phyloP scores from a whole-genome alignment of 2,888 invertebrate species.

The Diadromus collaris region DNA sequence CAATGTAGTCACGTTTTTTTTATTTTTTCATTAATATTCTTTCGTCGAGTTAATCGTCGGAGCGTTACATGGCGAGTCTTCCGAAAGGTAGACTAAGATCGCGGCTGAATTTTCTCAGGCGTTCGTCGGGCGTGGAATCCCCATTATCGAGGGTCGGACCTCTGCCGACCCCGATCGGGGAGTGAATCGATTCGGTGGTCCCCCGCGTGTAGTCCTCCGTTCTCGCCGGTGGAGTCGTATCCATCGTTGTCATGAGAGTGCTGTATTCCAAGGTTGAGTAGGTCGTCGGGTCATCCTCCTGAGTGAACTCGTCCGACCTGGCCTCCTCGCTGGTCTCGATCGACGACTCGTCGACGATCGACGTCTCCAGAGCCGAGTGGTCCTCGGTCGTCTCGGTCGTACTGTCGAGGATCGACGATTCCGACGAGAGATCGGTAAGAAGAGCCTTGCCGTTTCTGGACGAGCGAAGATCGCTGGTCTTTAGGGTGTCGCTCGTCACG shows the following conservation, averaged over 20 bases:
- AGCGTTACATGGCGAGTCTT: conserved; percentile 65
- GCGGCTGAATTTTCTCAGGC: conserved; percentile 16
- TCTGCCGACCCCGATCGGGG: conserved; percentile 69
- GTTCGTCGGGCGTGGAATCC: conserved; percentile 55
- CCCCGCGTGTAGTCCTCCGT: conserved; percentile 82
- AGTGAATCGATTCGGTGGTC: conserved; percentile 73
- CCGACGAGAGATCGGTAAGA: conserved; percentile 12
- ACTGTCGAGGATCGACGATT: conserved; percentile 9
- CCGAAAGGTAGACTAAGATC: conserved; percentile 34
- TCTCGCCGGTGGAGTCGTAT: conserved; percentile 83
- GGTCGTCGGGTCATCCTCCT: conserved; percentile 78
- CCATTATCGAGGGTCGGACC: conserved; percentile 63
- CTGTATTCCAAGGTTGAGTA: conserved; percentile 77
- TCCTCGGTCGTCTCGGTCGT: conserved; percentile 39
- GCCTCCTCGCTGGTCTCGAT: conserved; percentile 82
- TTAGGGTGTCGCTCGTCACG: conserved; percentile 34
- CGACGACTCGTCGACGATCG: conserved; percentile 69
- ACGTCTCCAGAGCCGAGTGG: neutral
- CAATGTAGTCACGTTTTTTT: conserved; percentile 20
- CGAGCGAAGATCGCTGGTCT: neutral
- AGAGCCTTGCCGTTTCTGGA: conserved; percentile 37
- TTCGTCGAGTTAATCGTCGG: neutral
- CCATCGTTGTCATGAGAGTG: conserved; percentile 78
- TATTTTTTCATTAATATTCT: conserved; percentile 36
- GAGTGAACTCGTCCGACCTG: conserved; percentile 78